These are phyloP conservation scores for Elanoides forficatus DNA, from an alignment of 2,113 vertebrate species.

Conservation along the genomic window DNA sequence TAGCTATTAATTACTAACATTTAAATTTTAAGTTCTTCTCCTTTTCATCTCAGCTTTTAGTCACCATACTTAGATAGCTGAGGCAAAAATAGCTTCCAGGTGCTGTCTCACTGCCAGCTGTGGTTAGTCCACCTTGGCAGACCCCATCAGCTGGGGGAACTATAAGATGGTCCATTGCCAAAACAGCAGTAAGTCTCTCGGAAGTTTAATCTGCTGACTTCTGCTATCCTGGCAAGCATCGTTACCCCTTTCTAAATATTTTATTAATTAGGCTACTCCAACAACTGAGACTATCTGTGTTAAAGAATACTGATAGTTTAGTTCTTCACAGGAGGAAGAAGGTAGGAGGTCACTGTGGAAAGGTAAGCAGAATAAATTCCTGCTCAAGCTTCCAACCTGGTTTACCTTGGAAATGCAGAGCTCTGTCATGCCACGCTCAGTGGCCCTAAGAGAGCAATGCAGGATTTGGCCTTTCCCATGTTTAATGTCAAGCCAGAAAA, in stretches of 20 bases:
- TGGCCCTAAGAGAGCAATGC: neutral
- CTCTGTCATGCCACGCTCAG: neutral
- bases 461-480: neutral
- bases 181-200: neutral
- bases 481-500: slow-evolving; percentile 7
- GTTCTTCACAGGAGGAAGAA: neutral
- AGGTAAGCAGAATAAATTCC: neutral
- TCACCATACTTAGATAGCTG: neutral
- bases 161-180: neutral
- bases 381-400: neutral
- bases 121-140: neutral
- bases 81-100: neutral
- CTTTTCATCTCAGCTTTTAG: neutral
- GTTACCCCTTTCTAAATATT: neutral
- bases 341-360: neutral
- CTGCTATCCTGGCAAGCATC: neutral
- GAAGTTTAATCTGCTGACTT: neutral
- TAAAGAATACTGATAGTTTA: neutral
- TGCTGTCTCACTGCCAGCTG: neutral
- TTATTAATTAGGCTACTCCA: neutral
- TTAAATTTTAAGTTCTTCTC: neutral
- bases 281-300: neutral
- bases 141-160: neutral
- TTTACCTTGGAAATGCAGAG: neutral
- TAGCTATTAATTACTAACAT: neutral